Evolutionary conservation across 1,140 invertebrate genomes (phyloP).

Genomic region (Macrobrachium rosenbergii): DNA sequence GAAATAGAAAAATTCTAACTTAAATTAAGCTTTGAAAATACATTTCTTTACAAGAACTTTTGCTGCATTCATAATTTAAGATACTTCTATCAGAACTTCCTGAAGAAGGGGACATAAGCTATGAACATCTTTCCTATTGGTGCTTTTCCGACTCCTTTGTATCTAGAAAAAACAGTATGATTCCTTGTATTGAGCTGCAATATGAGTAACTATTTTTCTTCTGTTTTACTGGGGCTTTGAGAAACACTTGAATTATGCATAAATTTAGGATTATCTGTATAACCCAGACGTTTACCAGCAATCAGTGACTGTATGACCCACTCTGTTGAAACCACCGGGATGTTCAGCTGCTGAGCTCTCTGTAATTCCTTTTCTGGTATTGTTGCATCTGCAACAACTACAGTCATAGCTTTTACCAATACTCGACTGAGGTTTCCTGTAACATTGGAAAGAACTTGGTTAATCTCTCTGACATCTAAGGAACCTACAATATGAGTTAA

Average conservation of each 20-base stretch:
- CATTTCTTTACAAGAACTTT: no score
- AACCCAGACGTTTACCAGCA: slow-evolving; percentile 39
- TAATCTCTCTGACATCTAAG: neutral
- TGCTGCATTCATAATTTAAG: no score
- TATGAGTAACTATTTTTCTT: neutral
- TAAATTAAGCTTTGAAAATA: no score
- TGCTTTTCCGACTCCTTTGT: no score
- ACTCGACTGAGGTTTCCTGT: slow-evolving; percentile 57
- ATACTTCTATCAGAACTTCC: no score
- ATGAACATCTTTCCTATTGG: no score
- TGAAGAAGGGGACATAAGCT: no score
- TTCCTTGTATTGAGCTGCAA: no score
- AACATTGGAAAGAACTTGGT: neutral
- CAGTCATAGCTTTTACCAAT: slow-evolving; percentile 53
- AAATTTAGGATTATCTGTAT: slow-evolving; percentile 38
- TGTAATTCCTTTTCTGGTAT: slow-evolving; percentile 53
- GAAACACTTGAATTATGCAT: neutral
- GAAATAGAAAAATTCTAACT: no score
- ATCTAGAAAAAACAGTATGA: no score
- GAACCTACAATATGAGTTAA: neutral
- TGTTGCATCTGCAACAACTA: slow-evolving; percentile 57
- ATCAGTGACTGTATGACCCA: slow-evolving; percentile 65
- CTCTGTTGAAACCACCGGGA: slow-evolving; percentile 61
- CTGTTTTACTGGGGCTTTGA: neutral
- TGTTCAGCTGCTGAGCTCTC: slow-evolving; percentile 49